Base-by-base conservation (phyloP, 2,888 invertebrate species). In the Eudasyphora cyanicolor region DNA sequence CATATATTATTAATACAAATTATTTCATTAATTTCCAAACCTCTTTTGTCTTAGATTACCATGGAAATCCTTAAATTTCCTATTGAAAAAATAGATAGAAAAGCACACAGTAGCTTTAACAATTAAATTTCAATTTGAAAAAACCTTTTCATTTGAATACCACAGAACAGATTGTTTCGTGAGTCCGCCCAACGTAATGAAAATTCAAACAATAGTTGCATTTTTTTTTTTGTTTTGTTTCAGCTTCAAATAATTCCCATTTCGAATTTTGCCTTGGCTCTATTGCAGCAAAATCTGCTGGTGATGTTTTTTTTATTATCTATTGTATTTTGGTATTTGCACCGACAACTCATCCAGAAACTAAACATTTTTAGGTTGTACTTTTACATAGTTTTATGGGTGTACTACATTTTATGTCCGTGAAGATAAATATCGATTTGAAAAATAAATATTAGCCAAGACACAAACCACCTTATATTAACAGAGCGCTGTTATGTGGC, bases 191-290 rank as follows among this genome's bases (percentile, higher is more conserved):
- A 32, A 24, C 17, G 51, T 51, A 54, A 73, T 73, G 73, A 14
- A 57, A 73, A 38, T 67, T 38, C 67, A 19, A 14, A 38, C 42
- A 67, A 67, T 42, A n/a, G 67, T 21, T 62, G 17, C 1, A 19
- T 2, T 8, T 7, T 49, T 49, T 51, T 51, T 51, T 51, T 29
- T 54, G 4, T 54, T 35, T 64, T 64, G 35, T 21, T 38, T 67
- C 24, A 24, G 24, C 67, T 24, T 10, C 67, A 67, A 67, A 38
- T 67, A 67, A 67, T 67, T 67, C 67, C 67, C 67, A 67, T 67
- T 67, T 38, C 67, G 67, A 38, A 38, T 38, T 67, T 38, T 42
- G 21, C 67, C 19, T 32, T 62, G n/a, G 67, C 14, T 67, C 38
- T 42, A 17, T 67, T 42, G 42, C 17, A 24, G 69, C 45, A 64